Conservation (phyloP, 23 tunicate species). For the Oikopleura albicans region DNA sequence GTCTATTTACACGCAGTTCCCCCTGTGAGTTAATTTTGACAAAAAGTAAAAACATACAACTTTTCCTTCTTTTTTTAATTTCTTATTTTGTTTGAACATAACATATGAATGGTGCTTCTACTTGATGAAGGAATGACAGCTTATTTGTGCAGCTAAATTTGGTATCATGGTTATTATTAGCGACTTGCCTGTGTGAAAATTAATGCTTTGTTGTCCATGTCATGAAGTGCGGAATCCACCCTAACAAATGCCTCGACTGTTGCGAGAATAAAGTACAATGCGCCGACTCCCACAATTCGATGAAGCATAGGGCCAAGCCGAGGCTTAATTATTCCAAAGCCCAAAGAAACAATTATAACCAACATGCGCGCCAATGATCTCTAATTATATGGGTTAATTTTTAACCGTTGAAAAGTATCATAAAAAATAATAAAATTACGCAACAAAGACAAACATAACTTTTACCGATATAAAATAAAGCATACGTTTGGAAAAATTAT, state of each 20-base stretch:
- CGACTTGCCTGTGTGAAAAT: not conserved
- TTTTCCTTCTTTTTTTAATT: not conserved
- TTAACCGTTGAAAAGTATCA: too few species aligned
- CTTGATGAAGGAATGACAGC: too few species aligned
- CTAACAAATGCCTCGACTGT: constrained; percentile 52
- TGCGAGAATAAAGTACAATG: constrained; percentile 57
- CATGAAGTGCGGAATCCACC: constrained; percentile 35
- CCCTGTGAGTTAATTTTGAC: not conserved
- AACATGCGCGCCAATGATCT: constrained; percentile 69
- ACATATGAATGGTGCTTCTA: too few species aligned
- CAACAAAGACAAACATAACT: too few species aligned
- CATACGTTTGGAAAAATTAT: too few species aligned
- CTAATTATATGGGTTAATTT: too few species aligned
- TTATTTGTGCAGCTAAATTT: too few species aligned
- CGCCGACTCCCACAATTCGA: constrained; percentile 71
- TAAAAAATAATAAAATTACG: too few species aligned
- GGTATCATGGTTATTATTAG: not conserved
- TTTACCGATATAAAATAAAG: too few species aligned
- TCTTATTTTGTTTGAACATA: not conserved
- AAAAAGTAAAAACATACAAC: not conserved
- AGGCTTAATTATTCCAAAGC: constrained; percentile 95
- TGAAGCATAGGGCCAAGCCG: constrained; percentile 89
- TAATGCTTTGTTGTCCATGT: constrained; percentile 20
- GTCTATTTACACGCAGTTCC: too few species aligned
- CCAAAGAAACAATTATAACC: constrained; percentile 81